phyloP scores from a whole-genome alignment of 1,140 invertebrate species.

The Holcopasites calliopsidis region DNA sequence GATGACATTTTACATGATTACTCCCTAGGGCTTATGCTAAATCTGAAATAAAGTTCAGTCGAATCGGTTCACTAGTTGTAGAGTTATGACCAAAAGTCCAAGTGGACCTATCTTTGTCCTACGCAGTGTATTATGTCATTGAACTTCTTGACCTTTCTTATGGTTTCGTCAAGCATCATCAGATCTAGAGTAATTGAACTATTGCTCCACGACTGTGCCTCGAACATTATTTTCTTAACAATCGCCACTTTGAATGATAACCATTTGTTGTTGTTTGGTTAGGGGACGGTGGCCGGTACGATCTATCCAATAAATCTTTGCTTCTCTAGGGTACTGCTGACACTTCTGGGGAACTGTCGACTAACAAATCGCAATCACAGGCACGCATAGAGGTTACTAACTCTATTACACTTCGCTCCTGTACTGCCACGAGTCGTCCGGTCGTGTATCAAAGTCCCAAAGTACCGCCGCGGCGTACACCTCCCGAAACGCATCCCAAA shows the following conservation, averaged over 20 bases:
- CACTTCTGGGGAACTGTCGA: constrained; percentile 70
- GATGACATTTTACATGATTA: too few relatives aligned
- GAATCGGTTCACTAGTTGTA: too few relatives aligned
- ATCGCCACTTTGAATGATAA: neutral
- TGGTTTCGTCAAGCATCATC: too few relatives aligned
- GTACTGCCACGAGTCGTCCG: constrained; percentile 60
- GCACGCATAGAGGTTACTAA: constrained; percentile 70
- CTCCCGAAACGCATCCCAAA: constrained; percentile 60
- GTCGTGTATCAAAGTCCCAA: constrained; percentile 74
- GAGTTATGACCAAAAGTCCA: too few relatives aligned
- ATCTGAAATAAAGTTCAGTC: too few relatives aligned
- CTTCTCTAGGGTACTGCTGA: constrained; percentile 78
- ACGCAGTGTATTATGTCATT: too few relatives aligned
- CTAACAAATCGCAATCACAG: constrained; percentile 72
- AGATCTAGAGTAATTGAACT: too few relatives aligned
- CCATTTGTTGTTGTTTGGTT: constrained; percentile 43
- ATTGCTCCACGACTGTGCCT: neutral
- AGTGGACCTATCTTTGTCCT: too few relatives aligned
- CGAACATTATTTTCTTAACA: neutral
- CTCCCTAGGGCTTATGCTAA: too few relatives aligned
- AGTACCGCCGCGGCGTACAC: constrained; percentile 69
- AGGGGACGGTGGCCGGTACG: constrained; percentile 45
- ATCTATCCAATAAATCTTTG: constrained; percentile 62
- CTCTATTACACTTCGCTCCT: constrained; percentile 58
- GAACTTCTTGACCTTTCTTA: too few relatives aligned